Evolutionary conservation across 2,113 vertebrate species (phyloP), one percentile per base, ranked within the genome.

Genomic region (Trogon surrucura): DNA sequence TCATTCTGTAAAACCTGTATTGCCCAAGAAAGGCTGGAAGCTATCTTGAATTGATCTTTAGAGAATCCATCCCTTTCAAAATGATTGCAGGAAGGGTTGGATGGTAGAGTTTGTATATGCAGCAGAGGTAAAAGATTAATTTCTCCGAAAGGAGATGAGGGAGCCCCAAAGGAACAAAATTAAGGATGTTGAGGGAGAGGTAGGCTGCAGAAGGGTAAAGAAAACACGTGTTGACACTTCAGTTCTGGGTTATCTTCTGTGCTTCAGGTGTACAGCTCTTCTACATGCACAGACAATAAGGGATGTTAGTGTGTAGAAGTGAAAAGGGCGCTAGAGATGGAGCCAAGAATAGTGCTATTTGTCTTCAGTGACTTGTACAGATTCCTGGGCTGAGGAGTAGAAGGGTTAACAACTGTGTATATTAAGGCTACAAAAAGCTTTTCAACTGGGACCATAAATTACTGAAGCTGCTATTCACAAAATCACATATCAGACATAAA

Each of bases 401-500:
- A 93, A 94, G 96, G 91, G 91, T 97, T 97, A 97, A 97, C 93
- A 45, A 56, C 92, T 91, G 80, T 94, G 89, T 91, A 83, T 96
- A 82, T 92, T 95, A 97, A 93, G 92, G 72, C 89, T 91, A 88
- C 92, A 87, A 93, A 96, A 93, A 95, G 89, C 92, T 96, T 97
- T 96, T 96, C 92, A 91, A 85, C 53, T 4, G 17, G 48, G 72
- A 90, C 93, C 92, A 95, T 97, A 95, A 97, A 95, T 95, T 97
- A 97, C 92, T 71, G 79, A 95, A 82, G 92, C 62, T 79, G 66
- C 92, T 96, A 93, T 96, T 97, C 96, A 97, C 71, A 89, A 91
- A 97, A 92, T 93, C 93, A 90, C 87, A 83, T 93, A 96, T 96
- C 91, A 94, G 94, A 96, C 92, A 93, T 96, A 96, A 96, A 96